These are phyloP conservation scores for Tipula vernalis DNA, from an alignment of 2,888 invertebrate species.

Conservation along the genomic window DNA sequence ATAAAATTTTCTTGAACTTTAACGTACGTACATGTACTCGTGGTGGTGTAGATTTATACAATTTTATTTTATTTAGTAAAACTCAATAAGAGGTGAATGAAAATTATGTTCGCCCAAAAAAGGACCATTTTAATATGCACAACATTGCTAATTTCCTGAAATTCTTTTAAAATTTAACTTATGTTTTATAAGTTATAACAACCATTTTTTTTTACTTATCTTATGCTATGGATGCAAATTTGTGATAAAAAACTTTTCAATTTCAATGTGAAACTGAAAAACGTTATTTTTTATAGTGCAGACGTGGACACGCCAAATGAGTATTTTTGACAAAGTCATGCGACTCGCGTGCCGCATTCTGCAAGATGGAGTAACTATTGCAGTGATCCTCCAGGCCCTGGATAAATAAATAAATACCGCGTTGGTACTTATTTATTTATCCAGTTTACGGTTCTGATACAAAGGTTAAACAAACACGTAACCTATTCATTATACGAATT, in stretches of 20 bases:
- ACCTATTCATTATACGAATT: neutral
- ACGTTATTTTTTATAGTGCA: neutral
- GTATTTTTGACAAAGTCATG: no score
- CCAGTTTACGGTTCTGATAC: no score
- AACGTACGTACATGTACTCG: no score
- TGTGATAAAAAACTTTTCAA: neutral
- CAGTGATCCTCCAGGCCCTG: no score
- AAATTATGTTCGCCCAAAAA: neutral
- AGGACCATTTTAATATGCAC: neutral
- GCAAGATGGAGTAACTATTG: no score
- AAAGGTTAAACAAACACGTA: neutral
- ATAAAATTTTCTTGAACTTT: neutral
- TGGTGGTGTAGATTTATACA: no score
- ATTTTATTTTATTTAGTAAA: no score
- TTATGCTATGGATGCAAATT: neutral
- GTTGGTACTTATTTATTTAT: no score
- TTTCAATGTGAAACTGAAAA: neutral
- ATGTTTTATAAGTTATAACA: neutral
- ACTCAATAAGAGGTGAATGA: no score
- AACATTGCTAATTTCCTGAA: neutral
- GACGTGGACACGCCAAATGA: no score
- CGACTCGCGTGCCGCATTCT: no score
- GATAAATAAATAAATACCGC: no score
- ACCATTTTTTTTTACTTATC: neutral
- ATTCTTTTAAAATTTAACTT: neutral